phyloP scores from a whole-genome alignment of 2,888 invertebrate species.

The Drosophila basisetae region DNA sequence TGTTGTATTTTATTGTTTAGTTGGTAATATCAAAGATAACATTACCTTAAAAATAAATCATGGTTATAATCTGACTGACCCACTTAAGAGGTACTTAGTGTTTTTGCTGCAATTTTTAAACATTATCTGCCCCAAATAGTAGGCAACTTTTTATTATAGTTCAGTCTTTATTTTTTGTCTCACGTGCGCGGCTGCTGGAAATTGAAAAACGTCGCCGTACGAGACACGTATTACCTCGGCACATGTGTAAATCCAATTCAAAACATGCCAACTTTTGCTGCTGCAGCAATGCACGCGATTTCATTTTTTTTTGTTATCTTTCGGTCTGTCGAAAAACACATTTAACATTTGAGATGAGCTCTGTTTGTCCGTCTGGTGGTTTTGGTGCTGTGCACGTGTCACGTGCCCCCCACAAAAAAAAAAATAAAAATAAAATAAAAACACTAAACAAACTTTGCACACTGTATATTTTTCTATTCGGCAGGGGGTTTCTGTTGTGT shows the following conservation, averaged over 20 bases:
- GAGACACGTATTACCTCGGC: conserved; percentile 71
- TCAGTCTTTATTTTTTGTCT: not conserved
- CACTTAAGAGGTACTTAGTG: conserved; percentile 30
- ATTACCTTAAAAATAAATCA: conserved; percentile 44
- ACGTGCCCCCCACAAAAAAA: conserved; percentile 25
- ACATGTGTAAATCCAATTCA: conserved; percentile 80
- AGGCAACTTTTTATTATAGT: conserved; percentile 32
- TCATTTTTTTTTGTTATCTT: conserved; percentile 9
- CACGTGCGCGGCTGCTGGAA: conserved; percentile 60
- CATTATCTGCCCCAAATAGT: conserved; percentile 26
- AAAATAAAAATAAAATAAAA: not conserved
- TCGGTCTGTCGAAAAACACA: conserved; percentile 36
- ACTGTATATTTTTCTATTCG: not conserved
- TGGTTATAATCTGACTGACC: conserved; percentile 51
- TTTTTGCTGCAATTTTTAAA: conserved; percentile 4
- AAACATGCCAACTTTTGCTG: conserved; percentile 62
- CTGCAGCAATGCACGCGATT: conserved; percentile 61
- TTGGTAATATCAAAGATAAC: not conserved
- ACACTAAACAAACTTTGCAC: conserved; percentile 35
- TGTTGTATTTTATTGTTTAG: conserved; percentile 31
- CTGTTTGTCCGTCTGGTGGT: not conserved
- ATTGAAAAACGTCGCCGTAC: conserved; percentile 67
- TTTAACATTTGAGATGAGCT: conserved; percentile 38
- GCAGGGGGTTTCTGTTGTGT: conserved; percentile 45
- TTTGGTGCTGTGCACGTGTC: conserved; percentile 41